Conservation (phyloP, 2,888 invertebrate species). For the Monochamus alternatus region DNA sequence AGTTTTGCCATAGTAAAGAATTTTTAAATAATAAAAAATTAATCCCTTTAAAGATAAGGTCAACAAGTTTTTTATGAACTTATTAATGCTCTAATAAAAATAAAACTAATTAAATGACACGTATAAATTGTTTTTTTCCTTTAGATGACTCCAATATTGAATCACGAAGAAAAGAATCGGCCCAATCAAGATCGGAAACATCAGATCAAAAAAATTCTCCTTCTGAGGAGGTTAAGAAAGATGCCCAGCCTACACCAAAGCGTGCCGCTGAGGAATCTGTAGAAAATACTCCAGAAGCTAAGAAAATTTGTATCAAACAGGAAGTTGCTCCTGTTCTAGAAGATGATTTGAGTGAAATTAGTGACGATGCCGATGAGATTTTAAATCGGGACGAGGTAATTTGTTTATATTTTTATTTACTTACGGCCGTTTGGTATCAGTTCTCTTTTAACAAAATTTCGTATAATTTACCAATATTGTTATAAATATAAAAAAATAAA, state of each 20-base stretch:
- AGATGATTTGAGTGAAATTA: constrained; percentile 89
- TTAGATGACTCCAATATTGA: constrained; percentile 56
- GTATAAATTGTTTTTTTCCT: constrained; percentile 15
- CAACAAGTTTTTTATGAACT: no score
- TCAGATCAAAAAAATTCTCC: constrained; percentile 68
- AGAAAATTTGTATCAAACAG: constrained; percentile 68
- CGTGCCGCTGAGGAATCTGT: constrained; percentile 65
- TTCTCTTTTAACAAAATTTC: no score
- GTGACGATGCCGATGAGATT: constrained; percentile 92
- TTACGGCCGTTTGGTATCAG: neutral
- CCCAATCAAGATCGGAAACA: constrained; percentile 41
- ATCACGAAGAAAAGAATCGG: constrained; percentile 53
- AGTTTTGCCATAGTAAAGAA: no score
- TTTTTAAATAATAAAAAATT: no score
- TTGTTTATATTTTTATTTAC: neutral
- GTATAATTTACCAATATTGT: no score
- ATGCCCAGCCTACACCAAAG: constrained; percentile 55
- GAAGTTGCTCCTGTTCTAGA: constrained; percentile 69
- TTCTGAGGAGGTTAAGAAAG: constrained; percentile 54
- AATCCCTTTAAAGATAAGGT: no score
- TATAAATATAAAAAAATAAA: no score
- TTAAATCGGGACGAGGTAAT: constrained; percentile 82
- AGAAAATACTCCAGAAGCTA: constrained; percentile 70
- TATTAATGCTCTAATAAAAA: no score
- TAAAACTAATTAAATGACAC: no score